Conservation (phyloP, 30 jellyfish, hydroid and myxozoan species). For the Aurelia coerulea region DNA sequence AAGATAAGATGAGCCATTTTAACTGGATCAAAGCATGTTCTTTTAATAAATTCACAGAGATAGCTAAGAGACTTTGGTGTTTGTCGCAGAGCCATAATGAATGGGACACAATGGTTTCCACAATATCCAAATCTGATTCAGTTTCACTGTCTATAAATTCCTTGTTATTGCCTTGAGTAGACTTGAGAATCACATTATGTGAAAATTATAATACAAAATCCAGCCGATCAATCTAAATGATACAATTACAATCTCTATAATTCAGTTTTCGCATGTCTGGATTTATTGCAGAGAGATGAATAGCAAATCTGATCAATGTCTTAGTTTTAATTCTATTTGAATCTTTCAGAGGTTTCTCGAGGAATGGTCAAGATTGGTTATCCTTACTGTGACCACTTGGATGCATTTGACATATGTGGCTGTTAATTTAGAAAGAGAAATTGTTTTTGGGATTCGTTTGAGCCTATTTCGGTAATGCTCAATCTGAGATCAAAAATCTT, state of each 20-base stretch:
- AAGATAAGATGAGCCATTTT: constrained; percentile 46
- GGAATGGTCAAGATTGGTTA: background rate
- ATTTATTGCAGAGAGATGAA: constrained; percentile 50
- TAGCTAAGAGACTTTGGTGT: constrained; percentile 31
- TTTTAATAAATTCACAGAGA: constrained; percentile 32
- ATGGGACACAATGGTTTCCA: background rate
- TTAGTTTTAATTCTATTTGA: constrained; percentile 31
- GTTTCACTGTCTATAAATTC: constrained; percentile 25
- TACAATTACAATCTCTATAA: constrained; percentile 31
- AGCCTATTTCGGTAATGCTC: no score
- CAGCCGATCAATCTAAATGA: constrained; percentile 44
- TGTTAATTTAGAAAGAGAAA: no score
- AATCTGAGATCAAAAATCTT: no score
- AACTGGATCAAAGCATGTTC: constrained; percentile 48
- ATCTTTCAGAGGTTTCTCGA: background rate
- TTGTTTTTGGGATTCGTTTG: no score
- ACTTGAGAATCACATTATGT: constrained; percentile 30
- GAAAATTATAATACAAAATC: constrained; percentile 14
- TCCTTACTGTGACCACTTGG: no score
- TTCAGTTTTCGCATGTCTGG: constrained; percentile 58
- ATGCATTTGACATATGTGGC: no score
- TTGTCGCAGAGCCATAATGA: constrained; percentile 11
- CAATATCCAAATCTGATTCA: constrained; percentile 44
- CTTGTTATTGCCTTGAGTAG: constrained; percentile 18
- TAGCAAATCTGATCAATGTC: constrained; percentile 52